These are phyloP conservation scores for Drosophila robusta DNA, from an alignment of 2,888 invertebrate species.

Conservation along the genomic window DNA sequence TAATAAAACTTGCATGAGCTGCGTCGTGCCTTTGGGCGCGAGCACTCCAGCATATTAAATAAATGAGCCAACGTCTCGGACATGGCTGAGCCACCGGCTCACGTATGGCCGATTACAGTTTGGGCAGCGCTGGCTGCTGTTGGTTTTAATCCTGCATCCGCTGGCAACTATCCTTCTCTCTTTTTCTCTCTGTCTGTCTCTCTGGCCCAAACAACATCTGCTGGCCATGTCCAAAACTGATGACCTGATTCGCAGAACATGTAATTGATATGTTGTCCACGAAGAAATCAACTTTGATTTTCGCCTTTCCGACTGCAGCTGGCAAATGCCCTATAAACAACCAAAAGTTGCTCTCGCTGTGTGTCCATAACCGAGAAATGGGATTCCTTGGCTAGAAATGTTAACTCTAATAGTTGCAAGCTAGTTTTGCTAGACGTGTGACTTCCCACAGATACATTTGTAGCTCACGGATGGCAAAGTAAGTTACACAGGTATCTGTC, in stretches of 20 bases:
- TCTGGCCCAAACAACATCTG: constrained; percentile 25
- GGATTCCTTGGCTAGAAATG: no score
- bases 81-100: constrained; percentile 16
- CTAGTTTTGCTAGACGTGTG: no score
- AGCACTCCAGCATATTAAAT: constrained; percentile 67
- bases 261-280: constrained; percentile 77
- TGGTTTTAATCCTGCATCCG: constrained; percentile 55
- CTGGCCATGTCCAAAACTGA: constrained; percentile 74
- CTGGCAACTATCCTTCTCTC: constrained; percentile 6
- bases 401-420: background rate
- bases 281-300: constrained; percentile 50
- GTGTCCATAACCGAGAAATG: no score
- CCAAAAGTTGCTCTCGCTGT: background rate
- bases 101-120: constrained; percentile 59
- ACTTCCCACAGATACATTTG: background rate
- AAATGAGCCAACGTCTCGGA: constrained; percentile 53
- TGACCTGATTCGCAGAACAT: constrained; percentile 74
- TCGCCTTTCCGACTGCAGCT: constrained; percentile 28
- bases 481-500: no score
- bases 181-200: background rate
- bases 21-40: constrained; percentile 41
- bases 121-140: constrained; percentile 35
- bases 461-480: background rate
- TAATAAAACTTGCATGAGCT: constrained; percentile 73
- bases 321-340: constrained; percentile 49